Conservation (phyloP, 2,797 vertebrate genomes). For the Enteromius afrohamiltoni region DNA sequence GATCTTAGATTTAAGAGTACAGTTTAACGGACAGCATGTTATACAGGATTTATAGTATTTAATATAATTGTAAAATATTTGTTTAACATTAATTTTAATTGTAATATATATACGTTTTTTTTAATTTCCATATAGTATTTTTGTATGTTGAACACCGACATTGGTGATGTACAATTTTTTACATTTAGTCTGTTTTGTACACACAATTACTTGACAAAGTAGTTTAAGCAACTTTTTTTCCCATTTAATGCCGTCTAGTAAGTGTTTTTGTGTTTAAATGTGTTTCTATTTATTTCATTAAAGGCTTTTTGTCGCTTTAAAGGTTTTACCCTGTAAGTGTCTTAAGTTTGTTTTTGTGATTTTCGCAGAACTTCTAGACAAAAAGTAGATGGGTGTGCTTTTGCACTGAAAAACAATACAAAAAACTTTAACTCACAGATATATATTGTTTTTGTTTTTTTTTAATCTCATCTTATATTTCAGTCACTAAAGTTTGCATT, state of each 20-base stretch:
- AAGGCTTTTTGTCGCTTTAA: conserved; percentile 56
- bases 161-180: conserved; percentile 66
- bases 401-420: too few species aligned
- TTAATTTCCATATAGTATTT: conserved; percentile 84
- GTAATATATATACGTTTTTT: conserved; percentile 81
- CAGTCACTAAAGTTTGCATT: too few species aligned
- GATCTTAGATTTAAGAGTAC: conserved; percentile 22
- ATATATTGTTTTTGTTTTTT: too few species aligned
- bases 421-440: background rate
- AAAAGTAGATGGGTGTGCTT: too few species aligned
- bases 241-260: conserved; percentile 11
- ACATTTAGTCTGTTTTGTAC: conserved; percentile 30
- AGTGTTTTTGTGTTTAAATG: conserved; percentile 51
- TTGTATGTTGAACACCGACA: conserved; percentile 78
- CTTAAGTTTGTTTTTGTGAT: background rate
- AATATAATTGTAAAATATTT: conserved; percentile 43
- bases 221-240: background rate
- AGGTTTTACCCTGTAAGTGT: background rate
- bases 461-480: background rate
- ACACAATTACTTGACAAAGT: background rate
- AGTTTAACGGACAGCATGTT: conserved; percentile 33
- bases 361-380: background rate
- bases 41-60: conserved; percentile 22
- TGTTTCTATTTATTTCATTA: conserved; percentile 77
- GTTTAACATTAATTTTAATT: conserved; percentile 67